Evolutionary conservation across 1,140 invertebrate species (phyloP), one percentile per base, ranked within the genome.

Genomic region (Chrysopa pallens): DNA sequence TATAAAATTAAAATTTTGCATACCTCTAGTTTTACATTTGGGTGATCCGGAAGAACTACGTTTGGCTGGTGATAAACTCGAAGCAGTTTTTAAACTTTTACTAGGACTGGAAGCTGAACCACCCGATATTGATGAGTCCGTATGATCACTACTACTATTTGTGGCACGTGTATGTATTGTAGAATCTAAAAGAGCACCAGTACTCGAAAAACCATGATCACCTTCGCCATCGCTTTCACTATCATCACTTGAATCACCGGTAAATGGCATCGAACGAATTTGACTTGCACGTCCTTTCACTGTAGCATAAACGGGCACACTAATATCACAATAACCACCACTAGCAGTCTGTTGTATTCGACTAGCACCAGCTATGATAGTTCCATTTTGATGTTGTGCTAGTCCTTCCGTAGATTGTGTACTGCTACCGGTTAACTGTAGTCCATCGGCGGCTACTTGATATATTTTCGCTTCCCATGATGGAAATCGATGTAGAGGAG

Each of bases 381-480:
- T 11, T 11, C 42, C 37, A 33, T 35, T 42, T 29, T 15, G 4
- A 39, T 42, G 36, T 28, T 46, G 9, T 23, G 17, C 5, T 23
- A 23, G 17, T 40, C 45, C 36, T 55, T 46, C 39, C 23, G 41
- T 13, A 29, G 28, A 29, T 47, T 38, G 43, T 38, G 40, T 36
- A 33, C 13, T 14, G 39, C 23, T 40, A 38, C 53, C 59, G 13
- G 55, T 60, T 43, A 61, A 62, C 39, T 73, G 73, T 33, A 90
- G 66, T 1, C 86, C 86, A 59, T 88, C 84, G 50, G 84, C 84
- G 8, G 86, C 87, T 45, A 85, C 78, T 76, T 82, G 56, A 46
- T 94, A 94, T 51, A 93, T 92, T 62, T 88, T 80, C n/a, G 87
- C 85, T 62, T 93, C 87, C 88, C 87, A 89, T 48, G 84, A 87